Percentiles rank a stretch among this genome's conserved stretches.
phyloP scores from a whole-genome alignment of 2,888 invertebrate genomes.

The Poecilobothrus nobilitatus region DNA sequence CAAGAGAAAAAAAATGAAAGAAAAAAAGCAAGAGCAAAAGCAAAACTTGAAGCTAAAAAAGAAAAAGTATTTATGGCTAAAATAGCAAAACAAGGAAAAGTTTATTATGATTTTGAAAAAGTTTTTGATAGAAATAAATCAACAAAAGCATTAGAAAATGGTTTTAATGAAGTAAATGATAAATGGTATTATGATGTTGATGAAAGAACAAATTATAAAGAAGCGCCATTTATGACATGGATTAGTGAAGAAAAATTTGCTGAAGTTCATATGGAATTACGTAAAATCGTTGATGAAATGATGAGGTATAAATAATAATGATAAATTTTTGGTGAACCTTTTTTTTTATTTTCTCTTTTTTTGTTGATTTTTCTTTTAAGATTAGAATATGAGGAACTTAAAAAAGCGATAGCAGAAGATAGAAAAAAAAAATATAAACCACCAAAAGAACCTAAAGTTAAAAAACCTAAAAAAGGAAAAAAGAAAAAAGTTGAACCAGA shows the following conservation, averaged over 20 bases:
- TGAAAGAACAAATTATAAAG: conserved; percentile 36
- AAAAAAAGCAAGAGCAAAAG: conserved; percentile 25
- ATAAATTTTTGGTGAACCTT: no score
- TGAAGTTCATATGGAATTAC: conserved; percentile 48
- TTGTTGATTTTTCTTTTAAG: conserved; percentile 25
- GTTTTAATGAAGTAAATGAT: neutral
- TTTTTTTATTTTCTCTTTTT: no score
- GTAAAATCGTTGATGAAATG: conserved; percentile 46
- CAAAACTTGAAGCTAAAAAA: conserved; percentile 28
- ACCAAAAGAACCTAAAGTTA: conserved; percentile 27
- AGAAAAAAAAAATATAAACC: conserved; percentile 32
- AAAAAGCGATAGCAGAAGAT: conserved; percentile 43
- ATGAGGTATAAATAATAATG: conserved; percentile 28
- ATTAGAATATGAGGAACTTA: conserved; percentile 38
- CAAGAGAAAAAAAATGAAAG: conserved; percentile 36
- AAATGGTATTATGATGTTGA: conserved; percentile 36
- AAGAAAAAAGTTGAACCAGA: conserved; percentile 44
- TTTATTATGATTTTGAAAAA: conserved; percentile 2
- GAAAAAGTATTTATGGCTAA: conserved; percentile 19
- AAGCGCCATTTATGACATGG: conserved; percentile 37
- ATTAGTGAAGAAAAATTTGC: conserved; percentile 44
- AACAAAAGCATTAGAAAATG: neutral
- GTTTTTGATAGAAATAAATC: neutral
- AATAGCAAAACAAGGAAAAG: neutral
- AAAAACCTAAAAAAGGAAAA: conserved; percentile 29